Evolutionary conservation across 2,888 invertebrate species (phyloP), one percentile per base, ranked within the genome.

Genomic region (Eretmocerus hayati): DNA sequence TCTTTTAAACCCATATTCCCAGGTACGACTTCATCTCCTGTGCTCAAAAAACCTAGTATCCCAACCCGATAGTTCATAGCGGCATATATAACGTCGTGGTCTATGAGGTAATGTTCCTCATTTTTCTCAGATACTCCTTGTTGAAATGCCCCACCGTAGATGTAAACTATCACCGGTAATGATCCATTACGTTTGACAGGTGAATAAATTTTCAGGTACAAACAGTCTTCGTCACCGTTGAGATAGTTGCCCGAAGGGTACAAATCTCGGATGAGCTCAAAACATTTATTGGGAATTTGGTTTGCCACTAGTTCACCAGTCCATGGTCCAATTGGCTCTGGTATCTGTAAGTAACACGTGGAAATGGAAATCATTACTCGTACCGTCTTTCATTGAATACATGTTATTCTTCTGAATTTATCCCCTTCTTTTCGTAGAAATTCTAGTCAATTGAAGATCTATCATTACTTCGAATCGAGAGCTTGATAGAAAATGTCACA

Each of bases 1-100:
- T 87, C 87, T 61, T 84, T 86, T 23, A 87, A 62, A 0, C 87
- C 87, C 59, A 78, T 79, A 66, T 87, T 87, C 2, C 84, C 84
- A 0, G 87, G 81, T 1, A 84, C 73, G 0, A 76, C 63, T 1
- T 78, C 76, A 56, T 87, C 85, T 23, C 81, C 85, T 0, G 87
- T 85, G 62, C 84, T 42, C 1, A 87, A 72, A 66, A 89, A 87
- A 39, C 88, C 85, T 81, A 62, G 11, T 8, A 83, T 81, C 21
- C 86, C 85, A 9, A 87, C 59, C 38, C 87, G 74, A 61, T 86
- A 87, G 65, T 81, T 84, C 0, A 86, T 59, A 9, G 80, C 83
- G 1, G 85, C 84, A 0, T 80, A 73, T 1, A 87, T 78, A 4
- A 83, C 72, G 53, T 84, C 77, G 33, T 73, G 67, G 40, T 81